Percentiles rank a stretch among this genome's conserved stretches.
phyloP scores from a whole-genome alignment of 2,113 vertebrate genomes.

The Caranx ignobilis region DNA sequence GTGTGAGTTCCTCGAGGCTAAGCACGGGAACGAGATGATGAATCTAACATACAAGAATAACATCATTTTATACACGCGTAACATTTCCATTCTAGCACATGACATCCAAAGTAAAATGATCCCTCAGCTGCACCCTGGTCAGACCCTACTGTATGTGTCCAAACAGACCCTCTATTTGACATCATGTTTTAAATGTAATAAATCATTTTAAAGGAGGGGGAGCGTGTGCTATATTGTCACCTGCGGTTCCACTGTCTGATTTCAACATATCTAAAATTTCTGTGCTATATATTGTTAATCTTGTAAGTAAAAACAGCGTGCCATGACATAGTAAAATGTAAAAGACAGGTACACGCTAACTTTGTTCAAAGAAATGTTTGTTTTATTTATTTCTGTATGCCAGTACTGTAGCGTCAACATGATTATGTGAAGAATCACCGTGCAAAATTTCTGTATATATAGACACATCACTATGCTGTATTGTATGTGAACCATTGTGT shows the following conservation, averaged over 20 bases:
- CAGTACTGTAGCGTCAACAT: slow-evolving; percentile 72
- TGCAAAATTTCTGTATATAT: slow-evolving; percentile 76
- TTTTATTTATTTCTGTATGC: slow-evolving; percentile 77
- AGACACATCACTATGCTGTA: slow-evolving; percentile 72
- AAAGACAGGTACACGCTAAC: slow-evolving; percentile 54
- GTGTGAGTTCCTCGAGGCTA: slow-evolving; percentile 27
- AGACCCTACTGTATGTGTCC: slow-evolving; percentile 57
- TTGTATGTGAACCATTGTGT: slow-evolving; percentile 78
- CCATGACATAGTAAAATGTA: slow-evolving; percentile 58
- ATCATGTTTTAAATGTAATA: slow-evolving; percentile 53
- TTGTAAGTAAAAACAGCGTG: slow-evolving; percentile 76
- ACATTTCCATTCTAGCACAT: slow-evolving; percentile 37
- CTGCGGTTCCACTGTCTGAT: slow-evolving; percentile 69
- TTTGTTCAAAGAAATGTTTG: slow-evolving; percentile 70
- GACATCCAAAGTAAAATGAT: slow-evolving; percentile 17
- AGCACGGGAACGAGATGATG: slow-evolving; percentile 20
- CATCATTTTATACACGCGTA: slow-evolving; percentile 25
- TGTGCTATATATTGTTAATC: slow-evolving; percentile 81
- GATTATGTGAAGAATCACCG: slow-evolving; percentile 68
- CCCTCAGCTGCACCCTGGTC: slow-evolving; percentile 42
- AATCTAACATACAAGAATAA: slow-evolving; percentile 2
- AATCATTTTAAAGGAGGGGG: slow-evolving; percentile 30
- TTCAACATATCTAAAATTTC: slow-evolving; percentile 74
- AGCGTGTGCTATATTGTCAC: slow-evolving; percentile 66
- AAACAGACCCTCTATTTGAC: slow-evolving; percentile 53